These are phyloP conservation scores for Planococcus citri DNA, from an alignment of 1,140 invertebrate species.

Conservation along the genomic window DNA sequence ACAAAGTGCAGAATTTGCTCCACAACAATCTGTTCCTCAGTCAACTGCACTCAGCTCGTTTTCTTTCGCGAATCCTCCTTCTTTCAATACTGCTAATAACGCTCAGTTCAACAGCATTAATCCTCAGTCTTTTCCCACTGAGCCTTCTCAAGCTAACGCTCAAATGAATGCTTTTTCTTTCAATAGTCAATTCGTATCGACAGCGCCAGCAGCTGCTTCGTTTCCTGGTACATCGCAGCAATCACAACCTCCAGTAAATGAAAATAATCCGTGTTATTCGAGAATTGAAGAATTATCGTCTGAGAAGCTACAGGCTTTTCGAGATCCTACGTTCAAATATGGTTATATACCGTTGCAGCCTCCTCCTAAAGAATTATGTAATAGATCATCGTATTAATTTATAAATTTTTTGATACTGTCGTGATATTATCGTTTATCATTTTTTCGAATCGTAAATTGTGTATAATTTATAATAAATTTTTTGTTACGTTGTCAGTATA, in stretches of 20 bases:
- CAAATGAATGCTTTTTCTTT: background rate
- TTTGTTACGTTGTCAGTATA: too few relatives aligned
- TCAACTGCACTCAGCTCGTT: too few relatives aligned
- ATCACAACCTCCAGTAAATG: background rate
- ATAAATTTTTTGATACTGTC: background rate
- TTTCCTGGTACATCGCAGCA: background rate
- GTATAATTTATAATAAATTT: background rate
- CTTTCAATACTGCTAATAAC: background rate
- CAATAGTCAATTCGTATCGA: background rate
- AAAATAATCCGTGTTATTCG: background rate
- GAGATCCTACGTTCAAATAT: background rate
- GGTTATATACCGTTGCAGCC: background rate
- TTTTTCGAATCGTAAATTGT: too few relatives aligned
- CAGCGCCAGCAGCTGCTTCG: background rate
- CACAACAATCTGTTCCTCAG: background rate
- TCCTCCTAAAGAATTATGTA: background rate
- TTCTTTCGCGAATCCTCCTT: background rate
- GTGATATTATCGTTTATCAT: background rate
- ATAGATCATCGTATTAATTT: background rate
- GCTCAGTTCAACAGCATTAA: background rate
- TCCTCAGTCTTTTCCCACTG: background rate
- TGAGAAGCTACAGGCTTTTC: background rate
- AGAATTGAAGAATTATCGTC: background rate
- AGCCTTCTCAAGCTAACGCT: background rate
- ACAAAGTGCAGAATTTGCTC: background rate